phyloP scores from a whole-genome alignment of 2,888 invertebrate genomes.

The Anaspis maculata region DNA sequence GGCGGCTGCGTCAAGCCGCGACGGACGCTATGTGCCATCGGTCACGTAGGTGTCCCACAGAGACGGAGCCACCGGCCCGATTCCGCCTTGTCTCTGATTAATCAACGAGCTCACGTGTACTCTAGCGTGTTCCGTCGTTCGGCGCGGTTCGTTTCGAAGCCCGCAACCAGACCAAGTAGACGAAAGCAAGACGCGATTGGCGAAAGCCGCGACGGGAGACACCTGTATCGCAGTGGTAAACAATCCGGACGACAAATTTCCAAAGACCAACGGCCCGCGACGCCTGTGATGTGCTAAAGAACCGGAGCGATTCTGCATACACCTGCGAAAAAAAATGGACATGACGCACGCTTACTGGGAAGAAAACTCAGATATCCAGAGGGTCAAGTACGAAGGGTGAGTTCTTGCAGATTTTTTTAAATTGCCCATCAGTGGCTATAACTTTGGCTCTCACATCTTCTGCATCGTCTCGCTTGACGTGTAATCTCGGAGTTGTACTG shows the following conservation, averaged over 20 bases:
- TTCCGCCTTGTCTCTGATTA: slow-evolving; percentile 12
- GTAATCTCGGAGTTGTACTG: too few species aligned
- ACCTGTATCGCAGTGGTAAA: too few species aligned
- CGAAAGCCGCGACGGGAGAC: too few species aligned
- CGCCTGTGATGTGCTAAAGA: too few species aligned
- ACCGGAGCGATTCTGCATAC: too few species aligned
- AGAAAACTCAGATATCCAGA: slow-evolving; percentile 43
- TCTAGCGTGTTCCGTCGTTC: slow-evolving; percentile 31
- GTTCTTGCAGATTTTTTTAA: too few species aligned
- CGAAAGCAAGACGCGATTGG: slow-evolving; percentile 12
- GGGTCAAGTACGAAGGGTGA: slow-evolving; percentile 49
- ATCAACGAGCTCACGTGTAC: slow-evolving; percentile 31
- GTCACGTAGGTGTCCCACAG: slow-evolving; percentile 18
- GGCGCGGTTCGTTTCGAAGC: too few species aligned
- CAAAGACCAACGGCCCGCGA: too few species aligned
- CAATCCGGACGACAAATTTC: too few species aligned
- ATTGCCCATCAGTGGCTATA: too few species aligned
- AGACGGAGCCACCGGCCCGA: slow-evolving; percentile 13
- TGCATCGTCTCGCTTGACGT: too few species aligned
- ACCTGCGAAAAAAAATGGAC: slow-evolving; percentile 31
- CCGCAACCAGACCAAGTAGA: slow-evolving; percentile 13
- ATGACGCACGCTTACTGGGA: slow-evolving; percentile 47
- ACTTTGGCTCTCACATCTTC: too few species aligned
- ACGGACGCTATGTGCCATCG: slow-evolving; percentile 12
- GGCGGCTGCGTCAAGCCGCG: background rate